These are phyloP conservation scores for Melanerpes formicivorus DNA, from an alignment of 2,113 vertebrate species.

Conservation along the genomic window DNA sequence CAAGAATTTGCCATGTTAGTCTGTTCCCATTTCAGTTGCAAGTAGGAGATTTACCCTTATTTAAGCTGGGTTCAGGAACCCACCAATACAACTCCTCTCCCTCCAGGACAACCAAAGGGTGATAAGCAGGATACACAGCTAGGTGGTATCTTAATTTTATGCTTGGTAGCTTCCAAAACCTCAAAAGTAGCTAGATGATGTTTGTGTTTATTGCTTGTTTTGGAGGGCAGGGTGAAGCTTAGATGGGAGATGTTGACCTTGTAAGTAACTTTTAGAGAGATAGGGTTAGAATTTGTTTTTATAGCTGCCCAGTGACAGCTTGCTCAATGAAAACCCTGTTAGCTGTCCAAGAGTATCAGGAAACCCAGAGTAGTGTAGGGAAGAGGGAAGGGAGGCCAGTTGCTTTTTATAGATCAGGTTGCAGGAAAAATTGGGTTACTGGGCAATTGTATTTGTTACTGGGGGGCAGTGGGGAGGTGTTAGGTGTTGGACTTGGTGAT, in stretches of 20 bases:
- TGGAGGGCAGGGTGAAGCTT: background rate
- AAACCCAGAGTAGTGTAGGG: background rate
- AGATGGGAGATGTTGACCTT: background rate
- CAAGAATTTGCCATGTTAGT: background rate
- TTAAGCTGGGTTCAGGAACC: background rate
- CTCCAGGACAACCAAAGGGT: background rate
- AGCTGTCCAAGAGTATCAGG: slow-evolving; percentile 37
- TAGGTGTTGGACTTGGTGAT: background rate
- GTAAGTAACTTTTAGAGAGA: background rate
- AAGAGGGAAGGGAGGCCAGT: background rate
- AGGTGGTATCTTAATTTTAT: background rate
- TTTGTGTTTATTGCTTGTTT: background rate
- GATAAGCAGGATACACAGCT: background rate
- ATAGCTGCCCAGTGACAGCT: background rate
- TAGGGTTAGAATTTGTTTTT: background rate
- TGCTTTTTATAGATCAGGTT: slow-evolving; percentile 26
- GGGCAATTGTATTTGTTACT: background rate
- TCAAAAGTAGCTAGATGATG: background rate
- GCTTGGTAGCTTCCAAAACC: background rate
- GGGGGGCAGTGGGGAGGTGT: background rate
- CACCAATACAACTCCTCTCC: background rate
- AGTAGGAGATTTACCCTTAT: background rate
- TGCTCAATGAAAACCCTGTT: slow-evolving; percentile 27
- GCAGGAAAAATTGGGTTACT: background rate
- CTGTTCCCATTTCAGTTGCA: background rate